Conservation (phyloP, 2,888 invertebrate species). For the Acholoe squamosa region DNA sequence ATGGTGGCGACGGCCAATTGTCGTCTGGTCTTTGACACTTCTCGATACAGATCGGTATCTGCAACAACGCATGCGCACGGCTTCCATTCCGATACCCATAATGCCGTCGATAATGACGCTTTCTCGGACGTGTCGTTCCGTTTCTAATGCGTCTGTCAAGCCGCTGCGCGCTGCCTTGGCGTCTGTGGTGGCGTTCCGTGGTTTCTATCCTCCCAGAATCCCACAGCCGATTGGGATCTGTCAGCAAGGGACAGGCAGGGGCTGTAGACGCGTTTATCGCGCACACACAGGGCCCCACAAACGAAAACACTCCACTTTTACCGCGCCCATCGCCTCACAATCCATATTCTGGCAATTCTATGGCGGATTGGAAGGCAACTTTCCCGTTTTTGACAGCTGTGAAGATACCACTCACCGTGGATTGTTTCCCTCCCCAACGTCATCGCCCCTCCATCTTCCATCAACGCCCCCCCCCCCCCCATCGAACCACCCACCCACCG, state of each 20-base stretch:
- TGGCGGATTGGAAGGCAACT: constrained; percentile 16
- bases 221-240: constrained; percentile 9
- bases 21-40: constrained; percentile 41
- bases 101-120: constrained; percentile 24
- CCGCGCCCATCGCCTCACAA: not conserved
- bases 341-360: constrained; percentile 37
- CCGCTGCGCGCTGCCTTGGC: not conserved
- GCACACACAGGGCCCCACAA: constrained; percentile 23
- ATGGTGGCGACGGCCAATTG: not conserved
- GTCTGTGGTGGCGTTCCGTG: not conserved
- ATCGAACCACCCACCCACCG: no score
- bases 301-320: constrained; percentile 16
- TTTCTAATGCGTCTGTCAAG: constrained; percentile 46
- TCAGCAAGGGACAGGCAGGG: not conserved
- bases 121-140: constrained; percentile 49
- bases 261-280: not conserved
- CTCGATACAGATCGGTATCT: constrained; percentile 40
- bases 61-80: constrained; percentile 29
- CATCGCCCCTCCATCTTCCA: not conserved
- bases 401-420: not conserved
- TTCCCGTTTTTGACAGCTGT: constrained; percentile 15
- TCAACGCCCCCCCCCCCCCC: no score
- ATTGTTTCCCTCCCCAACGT: constrained; percentile 27
- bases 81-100: constrained; percentile 40
- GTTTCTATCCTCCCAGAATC: constrained; percentile 15